Conservation (phyloP, 2,888 invertebrate species). For the Syrphus vitripennis region DNA sequence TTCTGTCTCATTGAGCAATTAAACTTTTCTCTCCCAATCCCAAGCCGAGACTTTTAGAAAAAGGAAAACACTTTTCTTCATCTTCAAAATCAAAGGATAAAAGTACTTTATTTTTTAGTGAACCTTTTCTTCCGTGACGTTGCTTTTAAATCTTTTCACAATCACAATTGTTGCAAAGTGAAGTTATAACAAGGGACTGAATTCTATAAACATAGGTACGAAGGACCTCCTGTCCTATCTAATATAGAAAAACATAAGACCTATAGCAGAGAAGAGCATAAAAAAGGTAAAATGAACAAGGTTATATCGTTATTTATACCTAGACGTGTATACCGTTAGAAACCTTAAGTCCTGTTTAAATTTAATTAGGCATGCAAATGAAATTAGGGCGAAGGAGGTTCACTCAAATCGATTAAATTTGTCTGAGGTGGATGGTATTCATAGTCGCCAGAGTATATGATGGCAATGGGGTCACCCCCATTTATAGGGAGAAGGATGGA, state of each 20-base stretch:
- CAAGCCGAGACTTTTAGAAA: background rate
- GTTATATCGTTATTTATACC: slow-evolving; percentile 7
- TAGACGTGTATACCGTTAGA: background rate
- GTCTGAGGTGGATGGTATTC: background rate
- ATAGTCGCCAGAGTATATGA: too few relatives aligned
- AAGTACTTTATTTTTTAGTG: slow-evolving; percentile 47
- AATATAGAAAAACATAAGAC: slow-evolving; percentile 3
- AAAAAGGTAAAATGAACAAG: slow-evolving; percentile 44
- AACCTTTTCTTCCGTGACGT: slow-evolving; percentile 41
- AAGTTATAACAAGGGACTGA: slow-evolving; percentile 15
- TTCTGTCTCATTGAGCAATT: slow-evolving; percentile 66
- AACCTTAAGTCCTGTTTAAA: slow-evolving; percentile 41
- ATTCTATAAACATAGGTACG: background rate
- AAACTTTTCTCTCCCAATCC: slow-evolving; percentile 40
- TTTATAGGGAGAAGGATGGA: background rate
- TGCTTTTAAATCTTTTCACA: slow-evolving; percentile 60
- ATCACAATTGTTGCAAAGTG: slow-evolving; percentile 45
- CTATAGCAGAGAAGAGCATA: background rate
- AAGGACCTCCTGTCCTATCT: too few relatives aligned
- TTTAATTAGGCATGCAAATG: slow-evolving; percentile 71
- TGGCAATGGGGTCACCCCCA: background rate
- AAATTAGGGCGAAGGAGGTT: slow-evolving; percentile 63
- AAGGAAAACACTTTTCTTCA: slow-evolving; percentile 53
- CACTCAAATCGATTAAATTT: slow-evolving; percentile 63
- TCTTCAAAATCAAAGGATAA: slow-evolving; percentile 60